Base-by-base conservation (phyloP, 2,113 vertebrate genomes). In the Hyaena hyaena region DNA sequence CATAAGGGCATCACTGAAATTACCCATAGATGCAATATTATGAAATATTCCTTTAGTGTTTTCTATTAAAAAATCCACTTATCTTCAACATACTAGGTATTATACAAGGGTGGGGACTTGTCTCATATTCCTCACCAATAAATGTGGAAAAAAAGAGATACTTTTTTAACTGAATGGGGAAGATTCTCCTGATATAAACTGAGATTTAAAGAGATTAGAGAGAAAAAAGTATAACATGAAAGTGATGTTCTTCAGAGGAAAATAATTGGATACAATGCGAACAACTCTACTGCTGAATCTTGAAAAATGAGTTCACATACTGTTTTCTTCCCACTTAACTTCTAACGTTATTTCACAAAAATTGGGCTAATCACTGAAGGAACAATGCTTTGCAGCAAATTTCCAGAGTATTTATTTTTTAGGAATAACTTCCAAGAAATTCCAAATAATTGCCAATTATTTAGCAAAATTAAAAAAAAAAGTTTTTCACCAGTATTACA, bases 331-430 rank as follows among this genome's bases (percentile, higher is more conserved):
- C 4, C 74, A 35, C 5, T 45, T 77, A 77, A 48, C 43, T 48
- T 48, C 24, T 45, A 45, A 76, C 7, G 7, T 48, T 85, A 88
- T 50, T 77, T 92, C 74, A 66, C 61, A n/a, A 95, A 93, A 48
- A 85, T 43, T 7, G 87, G 61, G 83, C 35, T 96, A 8, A 93
- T 65, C 21, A 61, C 17, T 53, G 45, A 96, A 93, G 84, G n/a
- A 93, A 92, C 9, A 43, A 10, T 77, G 48, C 45, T 83, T 97
- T 95, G 33, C 31, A 87, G 80, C 5, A 95, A 95, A 94, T 95
- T 88, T 48, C 24, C 55, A 84, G 63, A 69, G 24, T 50, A 89
- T 86, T 95, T 89, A 92, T 28, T 66, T 74, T 76, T 95, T 69
- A 77, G 77, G 24, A 73, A 90, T 92, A 96, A 71, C 14, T 48